phyloP scores from a whole-genome alignment of 1,140 invertebrate genomes.

The Sinonovacula constricta region DNA sequence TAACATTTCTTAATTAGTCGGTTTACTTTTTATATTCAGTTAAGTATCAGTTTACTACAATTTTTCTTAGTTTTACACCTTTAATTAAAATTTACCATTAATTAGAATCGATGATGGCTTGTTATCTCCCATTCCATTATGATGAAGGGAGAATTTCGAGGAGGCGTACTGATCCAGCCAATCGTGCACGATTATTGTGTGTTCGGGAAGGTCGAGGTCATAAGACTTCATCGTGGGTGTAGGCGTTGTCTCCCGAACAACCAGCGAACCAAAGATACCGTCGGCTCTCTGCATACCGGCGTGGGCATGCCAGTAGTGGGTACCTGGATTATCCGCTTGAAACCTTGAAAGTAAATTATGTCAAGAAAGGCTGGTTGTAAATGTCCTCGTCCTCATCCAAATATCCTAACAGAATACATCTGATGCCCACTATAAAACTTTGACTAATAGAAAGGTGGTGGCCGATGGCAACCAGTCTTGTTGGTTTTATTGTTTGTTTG shows the following conservation, averaged over 20 bases:
- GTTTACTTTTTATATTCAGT: too few species aligned
- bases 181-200: constrained; percentile 86
- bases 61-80: too few species aligned
- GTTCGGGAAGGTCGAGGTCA: constrained; percentile 88
- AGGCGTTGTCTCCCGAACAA: constrained; percentile 85
- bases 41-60: too few species aligned
- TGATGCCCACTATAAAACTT: neutral
- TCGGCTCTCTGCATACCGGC: constrained; percentile 91
- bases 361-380: neutral
- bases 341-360: constrained; percentile 63
- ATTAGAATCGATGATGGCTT: constrained; percentile 88
- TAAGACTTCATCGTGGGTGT: constrained; percentile 79
- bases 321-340: constrained; percentile 82
- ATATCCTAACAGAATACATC: neutral
- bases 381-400: constrained; percentile 52
- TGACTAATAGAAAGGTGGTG: constrained; percentile 2
- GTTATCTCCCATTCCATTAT: constrained; percentile 87
- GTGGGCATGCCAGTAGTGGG: constrained; percentile 95
- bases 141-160: constrained; percentile 86
- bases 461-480: neutral
- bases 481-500: too few species aligned
- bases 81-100: constrained; percentile 85
- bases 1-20: too few species aligned
- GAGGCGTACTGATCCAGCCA: constrained; percentile 86
- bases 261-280: constrained; percentile 87